These are phyloP conservation scores for Hypotaenidia okinawae DNA, from an alignment of 2,797 vertebrate genomes.

Conservation along the genomic window DNA sequence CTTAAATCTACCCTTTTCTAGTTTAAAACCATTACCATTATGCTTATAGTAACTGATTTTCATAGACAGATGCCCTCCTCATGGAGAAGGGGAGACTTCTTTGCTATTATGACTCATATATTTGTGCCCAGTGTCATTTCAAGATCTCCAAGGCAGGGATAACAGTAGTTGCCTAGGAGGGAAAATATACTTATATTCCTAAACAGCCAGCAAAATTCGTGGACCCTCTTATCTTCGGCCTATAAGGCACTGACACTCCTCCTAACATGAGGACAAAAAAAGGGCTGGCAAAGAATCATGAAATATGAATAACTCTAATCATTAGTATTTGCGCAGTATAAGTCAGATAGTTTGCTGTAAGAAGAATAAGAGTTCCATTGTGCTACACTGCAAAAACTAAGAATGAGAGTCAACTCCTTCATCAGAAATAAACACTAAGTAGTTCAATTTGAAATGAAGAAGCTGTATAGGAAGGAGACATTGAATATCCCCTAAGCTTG, in stretches of 20 bases:
- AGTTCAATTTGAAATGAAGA: not conserved
- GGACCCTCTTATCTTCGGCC: not conserved
- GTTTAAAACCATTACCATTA: too few species aligned
- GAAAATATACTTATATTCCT: not conserved
- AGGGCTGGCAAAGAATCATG: not conserved
- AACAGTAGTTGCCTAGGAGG: not conserved
- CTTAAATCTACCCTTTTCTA: too few species aligned
- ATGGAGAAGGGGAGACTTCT: not conserved
- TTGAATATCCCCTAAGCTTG: not conserved
- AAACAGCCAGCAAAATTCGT: not conserved
- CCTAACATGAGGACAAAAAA: not conserved
- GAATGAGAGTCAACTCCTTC: not conserved
- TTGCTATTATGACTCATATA: not conserved
- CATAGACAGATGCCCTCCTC: not conserved
- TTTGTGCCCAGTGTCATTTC: not conserved
- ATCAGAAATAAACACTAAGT: not conserved
- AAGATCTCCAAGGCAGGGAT: not conserved
- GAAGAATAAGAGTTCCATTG: not conserved
- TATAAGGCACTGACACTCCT: not conserved
- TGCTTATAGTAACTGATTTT: not conserved
- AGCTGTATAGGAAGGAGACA: not conserved
- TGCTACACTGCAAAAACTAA: not conserved
- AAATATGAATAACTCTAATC: not conserved
- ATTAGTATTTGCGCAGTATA: not conserved
- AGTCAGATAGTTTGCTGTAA: not conserved